A percentile compares a stretch with the other conserved stretches of the same genome.
Evolutionary conservation across 2,113 vertebrate genomes (phyloP).

Genomic region (Vulpes ferrilata): DNA sequence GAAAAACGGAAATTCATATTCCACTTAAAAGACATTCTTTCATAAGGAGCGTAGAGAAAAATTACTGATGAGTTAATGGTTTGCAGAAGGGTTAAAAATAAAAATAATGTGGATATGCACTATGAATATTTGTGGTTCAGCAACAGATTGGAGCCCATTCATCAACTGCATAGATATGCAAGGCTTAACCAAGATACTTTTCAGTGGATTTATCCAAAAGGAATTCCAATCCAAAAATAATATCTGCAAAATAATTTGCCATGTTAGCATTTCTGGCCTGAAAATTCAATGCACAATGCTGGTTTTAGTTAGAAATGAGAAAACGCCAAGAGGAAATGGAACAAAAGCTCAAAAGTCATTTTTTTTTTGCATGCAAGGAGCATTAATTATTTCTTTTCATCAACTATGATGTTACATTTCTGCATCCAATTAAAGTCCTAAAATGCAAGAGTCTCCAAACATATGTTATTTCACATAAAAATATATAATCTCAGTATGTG

Average conservation of each 20-base stretch:
- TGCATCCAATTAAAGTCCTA: neutral
- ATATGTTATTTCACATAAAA: conserved; percentile 35
- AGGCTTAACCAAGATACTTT: conserved; percentile 42
- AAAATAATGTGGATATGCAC: conserved; percentile 20
- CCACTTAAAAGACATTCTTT: conserved; percentile 58
- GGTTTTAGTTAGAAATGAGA: conserved; percentile 58
- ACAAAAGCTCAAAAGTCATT: conserved; percentile 16
- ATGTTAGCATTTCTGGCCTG: conserved; percentile 62
- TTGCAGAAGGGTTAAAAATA: conserved; percentile 61
- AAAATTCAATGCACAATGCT: conserved; percentile 50
- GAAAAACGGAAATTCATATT: conserved; percentile 58
- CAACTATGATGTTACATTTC: conserved; percentile 38
- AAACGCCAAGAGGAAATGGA: conserved; percentile 64
- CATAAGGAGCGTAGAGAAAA: conserved; percentile 27
- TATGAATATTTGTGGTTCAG: conserved; percentile 54
- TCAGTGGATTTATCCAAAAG: conserved; percentile 42
- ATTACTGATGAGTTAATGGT: conserved; percentile 27
- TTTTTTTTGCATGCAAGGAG: neutral
- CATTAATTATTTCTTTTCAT: conserved; percentile 54
- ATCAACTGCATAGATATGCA: neutral
- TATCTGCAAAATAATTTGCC: conserved; percentile 53
- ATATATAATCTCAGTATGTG: neutral
- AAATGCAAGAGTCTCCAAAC: neutral
- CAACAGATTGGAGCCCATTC: neutral
- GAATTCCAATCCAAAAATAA: conserved; percentile 63